Conservation (phyloP, 2,888 invertebrate genomes). For the Calameuta pallipes region DNA sequence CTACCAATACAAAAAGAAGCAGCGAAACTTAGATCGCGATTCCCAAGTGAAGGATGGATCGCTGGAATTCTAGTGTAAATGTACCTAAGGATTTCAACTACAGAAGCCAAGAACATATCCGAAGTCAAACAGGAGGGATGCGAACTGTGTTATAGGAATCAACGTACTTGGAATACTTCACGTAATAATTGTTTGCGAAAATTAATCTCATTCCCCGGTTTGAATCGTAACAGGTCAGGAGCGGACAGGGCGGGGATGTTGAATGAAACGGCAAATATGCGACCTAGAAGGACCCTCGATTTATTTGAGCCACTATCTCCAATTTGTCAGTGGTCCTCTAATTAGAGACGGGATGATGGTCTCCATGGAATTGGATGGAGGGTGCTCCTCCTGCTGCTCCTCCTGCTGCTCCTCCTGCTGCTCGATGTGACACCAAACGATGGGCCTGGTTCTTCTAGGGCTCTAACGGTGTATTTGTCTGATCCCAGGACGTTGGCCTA, state of each 20-base stretch:
- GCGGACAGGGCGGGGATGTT: not conserved
- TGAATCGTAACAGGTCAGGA: not conserved
- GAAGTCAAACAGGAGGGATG: not conserved
- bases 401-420: not conserved
- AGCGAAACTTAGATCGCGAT: not conserved
- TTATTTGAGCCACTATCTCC: conserved; percentile 6
- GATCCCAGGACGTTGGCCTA: not conserved
- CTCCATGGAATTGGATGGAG: not conserved
- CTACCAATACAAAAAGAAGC: not conserved
- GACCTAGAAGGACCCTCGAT: not conserved
- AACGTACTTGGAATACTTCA: not conserved
- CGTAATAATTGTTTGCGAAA: conserved; percentile 13
- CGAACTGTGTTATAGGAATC: not conserved
- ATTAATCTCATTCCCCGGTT: not conserved
- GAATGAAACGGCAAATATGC: conserved; percentile 2
- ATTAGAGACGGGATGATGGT: not conserved
- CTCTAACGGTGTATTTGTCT: not conserved
- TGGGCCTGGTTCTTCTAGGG: not conserved
- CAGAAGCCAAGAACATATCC: not conserved
- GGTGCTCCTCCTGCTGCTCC: not conserved
- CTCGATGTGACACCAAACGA: not conserved
- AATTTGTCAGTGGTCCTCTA: conserved; percentile 1
- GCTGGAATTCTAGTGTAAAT: not conserved
- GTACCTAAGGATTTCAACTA: not conserved
- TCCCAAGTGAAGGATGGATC: not conserved